Base-by-base conservation (phyloP, 2,113 vertebrate species). In the Motacilla alba region DNA sequence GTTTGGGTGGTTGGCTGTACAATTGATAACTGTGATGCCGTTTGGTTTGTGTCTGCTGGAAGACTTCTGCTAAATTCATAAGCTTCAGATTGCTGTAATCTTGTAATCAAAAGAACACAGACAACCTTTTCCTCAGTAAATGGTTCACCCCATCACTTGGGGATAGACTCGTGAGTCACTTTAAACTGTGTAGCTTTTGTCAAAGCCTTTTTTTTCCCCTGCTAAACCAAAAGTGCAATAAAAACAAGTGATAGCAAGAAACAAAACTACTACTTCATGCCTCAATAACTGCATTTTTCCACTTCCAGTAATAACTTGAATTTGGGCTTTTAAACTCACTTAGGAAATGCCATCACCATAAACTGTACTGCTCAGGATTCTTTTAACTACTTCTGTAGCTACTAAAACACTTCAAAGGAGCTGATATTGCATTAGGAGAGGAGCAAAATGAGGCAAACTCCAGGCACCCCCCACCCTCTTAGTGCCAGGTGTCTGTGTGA, bases 121-220 rank as follows among this genome's bases (percentile, higher is more conserved):
- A 87, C 87, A 82, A 58, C 60, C 62, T 91, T 94, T 95, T 72
- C 66, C 37, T 87, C 67, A 26, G 60, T 31, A 75, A 73, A 84
- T 47, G 22, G 59, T 69, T 96, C 64, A 72, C 56, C 58, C 94
- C 90, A 44, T 49, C 92, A 58, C 43, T 49, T 33, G 26, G 64
- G 66, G 67, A 85, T 70, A 2, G 3, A 76, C 89, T 85, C 90
- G 53, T 79, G 41, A 87, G 75, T 95, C 93, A 91, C 77, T 75
- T 91, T 44, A 92, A 69, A 53, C 24, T 33, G 50, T 31, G 91
- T 93, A 98, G 98, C 98, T 98, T 99, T 99, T 99, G 99, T 99
- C 99, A 99, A 99, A 99, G 98, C 99, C 98, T 98, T 98, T 97
- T 89, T 96, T 77, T 17, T 2, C 5, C 24, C 79, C 87, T 15